These are phyloP conservation scores for Heliconius congener DNA, from an alignment of 1,140 invertebrate genomes.

Conservation along the genomic window DNA sequence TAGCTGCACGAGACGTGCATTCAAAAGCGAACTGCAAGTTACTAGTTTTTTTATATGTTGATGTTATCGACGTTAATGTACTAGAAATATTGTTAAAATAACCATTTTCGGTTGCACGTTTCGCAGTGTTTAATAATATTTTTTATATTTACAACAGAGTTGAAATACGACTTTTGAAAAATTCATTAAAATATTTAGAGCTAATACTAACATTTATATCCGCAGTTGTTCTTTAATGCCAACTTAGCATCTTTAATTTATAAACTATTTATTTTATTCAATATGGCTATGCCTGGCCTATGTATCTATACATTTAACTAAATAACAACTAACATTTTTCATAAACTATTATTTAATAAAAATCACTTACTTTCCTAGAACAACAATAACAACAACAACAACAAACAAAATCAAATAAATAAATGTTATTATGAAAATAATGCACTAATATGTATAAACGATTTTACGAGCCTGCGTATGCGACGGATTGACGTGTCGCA, in stretches of 20 bases:
- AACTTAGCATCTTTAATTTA: slow-evolving; percentile 46
- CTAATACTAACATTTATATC: neutral
- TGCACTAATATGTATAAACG: slow-evolving; percentile 17
- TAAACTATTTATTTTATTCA: neutral
- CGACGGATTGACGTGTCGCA: slow-evolving; percentile 27
- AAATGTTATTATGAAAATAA: slow-evolving; percentile 21
- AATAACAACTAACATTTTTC: neutral
- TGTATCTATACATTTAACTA: too few species aligned
- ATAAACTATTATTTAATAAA: neutral
- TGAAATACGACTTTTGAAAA: neutral
- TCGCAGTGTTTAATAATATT: too few species aligned
- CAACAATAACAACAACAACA: neutral
- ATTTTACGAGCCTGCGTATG: slow-evolving; percentile 18
- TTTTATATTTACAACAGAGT: neutral
- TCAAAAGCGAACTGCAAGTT: neutral
- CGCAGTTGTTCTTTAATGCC: slow-evolving; percentile 63
- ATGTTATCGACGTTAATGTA: neutral
- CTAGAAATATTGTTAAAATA: too few species aligned
- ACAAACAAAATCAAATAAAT: neutral
- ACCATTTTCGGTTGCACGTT: too few species aligned
- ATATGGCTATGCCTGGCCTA: too few species aligned
- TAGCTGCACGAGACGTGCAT: neutral
- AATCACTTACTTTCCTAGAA: neutral
- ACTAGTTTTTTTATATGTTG: neutral
- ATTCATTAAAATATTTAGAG: neutral